Evolutionary conservation across 2,797 vertebrate genomes (phyloP).

Genomic region (Acanthis flammea): DNA sequence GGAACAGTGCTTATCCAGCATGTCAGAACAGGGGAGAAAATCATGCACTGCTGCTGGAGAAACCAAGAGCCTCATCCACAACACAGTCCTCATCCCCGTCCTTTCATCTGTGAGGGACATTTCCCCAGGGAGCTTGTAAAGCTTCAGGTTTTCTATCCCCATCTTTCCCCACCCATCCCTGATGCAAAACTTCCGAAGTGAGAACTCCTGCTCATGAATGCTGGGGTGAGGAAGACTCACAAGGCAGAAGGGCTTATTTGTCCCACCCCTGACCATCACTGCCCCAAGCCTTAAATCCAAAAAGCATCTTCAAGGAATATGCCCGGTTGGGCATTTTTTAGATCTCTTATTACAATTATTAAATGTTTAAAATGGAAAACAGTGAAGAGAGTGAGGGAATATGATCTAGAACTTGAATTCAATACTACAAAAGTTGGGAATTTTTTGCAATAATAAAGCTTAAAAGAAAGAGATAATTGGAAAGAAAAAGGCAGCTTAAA

Average conservation of each 20-base stretch:
- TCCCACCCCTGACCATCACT: not conserved
- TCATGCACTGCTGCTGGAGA: not conserved
- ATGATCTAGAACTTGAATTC: not conserved
- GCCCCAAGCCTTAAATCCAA: not conserved
- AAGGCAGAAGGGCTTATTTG: not conserved
- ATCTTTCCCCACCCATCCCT: too few species aligned
- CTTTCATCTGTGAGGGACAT: not conserved
- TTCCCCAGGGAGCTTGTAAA: not conserved
- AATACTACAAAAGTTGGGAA: not conserved
- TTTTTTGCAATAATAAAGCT: not conserved
- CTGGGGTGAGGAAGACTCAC: not conserved
- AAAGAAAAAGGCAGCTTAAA: not conserved
- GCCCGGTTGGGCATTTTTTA: accelerated
- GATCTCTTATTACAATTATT: not conserved
- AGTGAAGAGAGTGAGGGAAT: not conserved
- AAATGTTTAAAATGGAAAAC: not conserved
- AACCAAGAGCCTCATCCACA: not conserved
- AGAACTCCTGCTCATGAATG: not conserved
- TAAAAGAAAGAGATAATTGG: not conserved
- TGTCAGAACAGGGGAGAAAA: not conserved
- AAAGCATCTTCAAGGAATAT: not conserved
- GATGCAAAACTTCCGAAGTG: not conserved
- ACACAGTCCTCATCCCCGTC: not conserved
- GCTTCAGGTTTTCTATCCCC: not conserved
- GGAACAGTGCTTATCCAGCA: not conserved